A percentile compares a stretch with the other conserved stretches of the same genome.
These are phyloP conservation scores for Rotaria magnacalcarata DNA, from an alignment of 2,888 invertebrate species.

Conservation along the genomic window DNA sequence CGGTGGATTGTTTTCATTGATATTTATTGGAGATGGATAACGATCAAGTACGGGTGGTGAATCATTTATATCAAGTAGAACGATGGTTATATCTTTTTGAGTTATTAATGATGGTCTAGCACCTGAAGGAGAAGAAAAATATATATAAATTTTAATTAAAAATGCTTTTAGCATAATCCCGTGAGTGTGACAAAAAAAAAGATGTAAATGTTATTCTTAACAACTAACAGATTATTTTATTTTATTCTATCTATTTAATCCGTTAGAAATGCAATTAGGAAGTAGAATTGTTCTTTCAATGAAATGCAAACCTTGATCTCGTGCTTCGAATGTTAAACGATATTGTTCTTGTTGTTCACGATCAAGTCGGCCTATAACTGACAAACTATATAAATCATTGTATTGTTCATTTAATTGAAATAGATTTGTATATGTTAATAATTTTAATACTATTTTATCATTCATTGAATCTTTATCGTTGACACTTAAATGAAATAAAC, in stretches of 20 bases:
- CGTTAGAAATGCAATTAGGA: too few species aligned
- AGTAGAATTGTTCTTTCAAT: too few species aligned
- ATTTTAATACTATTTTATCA: slow-evolving; percentile 12
- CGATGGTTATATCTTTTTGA: background rate
- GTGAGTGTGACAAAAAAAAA: too few species aligned
- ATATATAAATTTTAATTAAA: too few species aligned
- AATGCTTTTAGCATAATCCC: too few species aligned
- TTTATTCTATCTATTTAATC: too few species aligned
- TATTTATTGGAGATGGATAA: background rate
- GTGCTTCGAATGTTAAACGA: slow-evolving; percentile 20
- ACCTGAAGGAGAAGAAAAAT: background rate
- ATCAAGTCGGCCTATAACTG: slow-evolving; percentile 26
- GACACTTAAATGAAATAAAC: slow-evolving; percentile 35
- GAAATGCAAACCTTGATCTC: background rate
- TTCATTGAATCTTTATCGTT: slow-evolving; percentile 30
- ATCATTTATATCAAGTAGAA: slow-evolving; percentile 23
- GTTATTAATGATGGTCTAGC: background rate
- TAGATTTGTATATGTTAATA: slow-evolving; percentile 14
- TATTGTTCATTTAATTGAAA: slow-evolving; percentile 34
- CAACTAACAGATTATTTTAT: too few species aligned
- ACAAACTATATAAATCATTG: slow-evolving; percentile 14
- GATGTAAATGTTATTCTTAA: too few species aligned
- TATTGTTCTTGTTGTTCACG: slow-evolving; percentile 26
- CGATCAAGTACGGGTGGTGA: background rate
- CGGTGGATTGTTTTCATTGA: slow-evolving; percentile 1